Percentiles rank a stretch among this genome's conserved stretches.
These are phyloP conservation scores for Armadillidium nasatum DNA, from an alignment of 1,140 invertebrate genomes.

Conservation along the genomic window DNA sequence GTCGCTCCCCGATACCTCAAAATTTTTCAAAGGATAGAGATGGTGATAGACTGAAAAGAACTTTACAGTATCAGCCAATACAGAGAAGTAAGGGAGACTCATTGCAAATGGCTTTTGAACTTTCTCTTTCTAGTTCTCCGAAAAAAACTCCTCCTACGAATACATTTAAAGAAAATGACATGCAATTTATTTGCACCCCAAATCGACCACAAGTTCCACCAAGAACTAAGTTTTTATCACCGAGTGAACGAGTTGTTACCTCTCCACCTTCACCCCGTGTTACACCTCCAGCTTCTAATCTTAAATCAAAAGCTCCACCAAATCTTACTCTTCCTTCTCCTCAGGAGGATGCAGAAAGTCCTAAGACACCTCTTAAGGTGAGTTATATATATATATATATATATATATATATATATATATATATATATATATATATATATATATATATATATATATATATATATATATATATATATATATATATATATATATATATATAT, in stretches of 20 bases:
- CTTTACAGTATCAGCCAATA: constrained; percentile 57
- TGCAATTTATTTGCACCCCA: neutral
- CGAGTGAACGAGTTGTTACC: constrained; percentile 34
- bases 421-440: too few species aligned
- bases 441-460: too few species aligned
- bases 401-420: too few species aligned
- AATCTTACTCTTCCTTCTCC: constrained; percentile 30
- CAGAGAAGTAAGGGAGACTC: constrained; percentile 49
- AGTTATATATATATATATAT: too few species aligned
- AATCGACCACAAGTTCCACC: constrained; percentile 43
- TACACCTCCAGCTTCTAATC: neutral
- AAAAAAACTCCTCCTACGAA: neutral
- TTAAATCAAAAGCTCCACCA: constrained; percentile 15
- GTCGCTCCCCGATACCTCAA: neutral
- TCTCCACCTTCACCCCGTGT: constrained; percentile 1
- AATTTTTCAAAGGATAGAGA: constrained; percentile 42
- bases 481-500: too few species aligned
- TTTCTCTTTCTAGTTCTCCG: constrained; percentile 26
- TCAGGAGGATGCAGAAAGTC: constrained; percentile 32
- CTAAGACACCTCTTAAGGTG: constrained; percentile 41
- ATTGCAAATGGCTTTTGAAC: constrained; percentile 53
- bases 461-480: too few species aligned
- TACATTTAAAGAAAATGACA: neutral
- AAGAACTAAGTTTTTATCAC: constrained; percentile 43
- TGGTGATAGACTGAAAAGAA: constrained; percentile 54